Evolutionary conservation across 2,113 vertebrate species (phyloP), one percentile per base, ranked within the genome.

Genomic region (Thymallus thymallus): DNA sequence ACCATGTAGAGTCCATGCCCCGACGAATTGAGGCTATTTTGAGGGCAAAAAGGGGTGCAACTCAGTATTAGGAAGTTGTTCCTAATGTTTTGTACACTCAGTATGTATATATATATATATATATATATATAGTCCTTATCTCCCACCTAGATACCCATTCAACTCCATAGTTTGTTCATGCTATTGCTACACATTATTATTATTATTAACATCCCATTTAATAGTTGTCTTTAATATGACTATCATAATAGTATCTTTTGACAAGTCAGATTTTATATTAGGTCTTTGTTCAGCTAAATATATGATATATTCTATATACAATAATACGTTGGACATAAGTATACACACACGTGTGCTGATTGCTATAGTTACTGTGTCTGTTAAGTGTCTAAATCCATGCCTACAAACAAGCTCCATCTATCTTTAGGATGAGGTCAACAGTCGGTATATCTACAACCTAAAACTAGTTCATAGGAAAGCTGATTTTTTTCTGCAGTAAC

Each of bases 231-330:
- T 85, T 68, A 73, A 76, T 76, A 81, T 71, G 20, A 62, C 78
- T 77, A 76, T 76, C 76, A 12, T 71, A 41, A 66, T 81, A 81
- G 62, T 72, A 74, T 79, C 67, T 35, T n/a, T 48, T 82, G 77
- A 76, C 72, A 80, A 75, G 78, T 87, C 79, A 78, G 35, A 41
- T 60, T 69, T 35, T 71, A 71, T 76, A 80, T 77, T 86, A 83
- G 13, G 23, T 81, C 77, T 83, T 75, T 79, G 66, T 76, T 82
- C 67, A 76, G 80, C 79, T 88, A 86, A 41, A 82, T 66, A 81
- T 71, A 68, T 76, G 79, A 56, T 81, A 84, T 87, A 82, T 85
- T 72, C 35, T 90, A 84, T 91, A 75, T 90, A 88, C 86, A 89
- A 62, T 73, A 84, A 76, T 71, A 71, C 56, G 74, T 63, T 45